Evolutionary conservation across 2,797 vertebrate species (phyloP).

Genomic region (Tachyglossus aculeatus): DNA sequence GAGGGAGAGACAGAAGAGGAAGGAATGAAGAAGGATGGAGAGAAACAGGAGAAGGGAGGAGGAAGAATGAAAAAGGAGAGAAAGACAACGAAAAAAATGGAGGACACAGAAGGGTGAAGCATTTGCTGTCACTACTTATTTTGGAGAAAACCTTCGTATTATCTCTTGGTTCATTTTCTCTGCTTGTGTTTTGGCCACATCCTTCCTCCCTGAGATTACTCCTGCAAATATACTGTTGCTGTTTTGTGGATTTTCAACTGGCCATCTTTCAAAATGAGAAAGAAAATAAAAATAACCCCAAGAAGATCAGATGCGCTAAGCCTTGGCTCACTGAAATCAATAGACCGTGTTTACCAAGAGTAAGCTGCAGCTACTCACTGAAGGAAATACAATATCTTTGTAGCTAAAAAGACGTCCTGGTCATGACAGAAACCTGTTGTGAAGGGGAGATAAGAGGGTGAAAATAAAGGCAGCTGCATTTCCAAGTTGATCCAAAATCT

Average conservation of each 20-base stretch:
- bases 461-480: constrained; percentile 21
- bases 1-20: not conserved
- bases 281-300: constrained; percentile 37
- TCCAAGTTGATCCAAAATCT: no score
- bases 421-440: constrained; percentile 18
- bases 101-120: no score
- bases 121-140: not conserved
- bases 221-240: not conserved
- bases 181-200: not conserved
- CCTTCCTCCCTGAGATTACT: not conserved
- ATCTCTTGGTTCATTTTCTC: constrained; percentile 5
- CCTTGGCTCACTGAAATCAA: constrained; percentile 29
- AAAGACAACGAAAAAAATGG: not conserved
- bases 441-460: constrained; percentile 9
- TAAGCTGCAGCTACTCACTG: not conserved
- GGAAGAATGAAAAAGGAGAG: not conserved
- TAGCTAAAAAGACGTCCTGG: no score
- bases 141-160: constrained; percentile 8
- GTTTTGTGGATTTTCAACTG: constrained; percentile 20
- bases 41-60: not conserved
- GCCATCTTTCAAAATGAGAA: constrained; percentile 16
- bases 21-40: not conserved
- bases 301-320: constrained; percentile 11
- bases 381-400: constrained; percentile 8
- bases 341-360: constrained; percentile 3